Evolutionary conservation across 2,888 invertebrate genomes (phyloP), one percentile per base, ranked within the genome.

Genomic region (Cephus sareptanus): DNA sequence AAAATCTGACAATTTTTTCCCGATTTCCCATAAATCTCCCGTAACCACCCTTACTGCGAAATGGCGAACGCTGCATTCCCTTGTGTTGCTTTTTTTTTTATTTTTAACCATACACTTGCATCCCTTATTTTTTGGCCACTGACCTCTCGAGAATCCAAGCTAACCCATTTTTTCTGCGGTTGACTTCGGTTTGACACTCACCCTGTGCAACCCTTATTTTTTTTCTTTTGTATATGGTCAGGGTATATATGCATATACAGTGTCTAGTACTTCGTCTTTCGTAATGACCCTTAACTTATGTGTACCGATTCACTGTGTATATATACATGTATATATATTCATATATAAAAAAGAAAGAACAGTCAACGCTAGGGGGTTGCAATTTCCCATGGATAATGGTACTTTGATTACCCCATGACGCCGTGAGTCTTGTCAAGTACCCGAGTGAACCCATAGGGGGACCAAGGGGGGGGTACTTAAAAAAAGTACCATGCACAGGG

Each of bases 341-440:
- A 40, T 15, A 4, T 15, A 15, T 40, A 40, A 13, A 40, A 40
- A 40, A 40, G 37, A 40, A 13, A 4, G 37, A 40, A 40, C 15
- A 79, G 77, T 35, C 79, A 79, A 78, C 76, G 78, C 77, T 82
- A 81, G 85, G 84, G 89, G 88, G 89, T 87, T 87, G 89, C 87
- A 87, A 90, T 90, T 91, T 90, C 90, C 90, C 90, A 90, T 90
- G 90, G 90, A 90, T 91, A 91, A 90, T 90, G 88, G 90, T 86
- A 89, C 90, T 91, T 91, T 91, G 90, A 91, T 91, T 91, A 90
- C 89, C 87, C 88, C 87, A 89, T 88, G 89, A 89, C 89, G 89
- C 86, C 87, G 87, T 86, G 86, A 86, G 87, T 87, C 85, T 86
- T 86, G 87, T 90, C 89, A 89, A 90, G 89, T 90, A 89, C 85